A percentile compares a stretch with the other conserved stretches of the same genome.
phyloP scores from a whole-genome alignment of 2,113 vertebrate genomes.

The Cephalophus harveyi region DNA sequence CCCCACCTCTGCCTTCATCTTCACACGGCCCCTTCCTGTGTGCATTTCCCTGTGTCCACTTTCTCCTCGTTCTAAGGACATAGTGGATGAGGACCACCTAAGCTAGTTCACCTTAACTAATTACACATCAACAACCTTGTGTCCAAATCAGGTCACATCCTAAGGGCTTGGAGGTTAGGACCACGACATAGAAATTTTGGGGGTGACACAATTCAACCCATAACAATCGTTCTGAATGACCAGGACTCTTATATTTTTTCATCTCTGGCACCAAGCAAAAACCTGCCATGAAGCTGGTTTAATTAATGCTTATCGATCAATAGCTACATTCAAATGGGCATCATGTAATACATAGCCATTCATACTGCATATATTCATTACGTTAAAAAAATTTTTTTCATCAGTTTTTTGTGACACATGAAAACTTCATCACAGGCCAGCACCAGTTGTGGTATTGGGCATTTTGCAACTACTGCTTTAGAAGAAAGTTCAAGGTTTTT shows the following conservation, averaged over 20 bases:
- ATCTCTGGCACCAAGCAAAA: neutral
- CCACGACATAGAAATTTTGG: neutral
- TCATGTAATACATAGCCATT: neutral
- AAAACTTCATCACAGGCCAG: neutral
- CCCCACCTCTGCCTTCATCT: neutral
- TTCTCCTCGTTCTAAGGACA: neutral
- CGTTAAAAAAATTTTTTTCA: too few relatives aligned
- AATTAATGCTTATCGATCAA: neutral
- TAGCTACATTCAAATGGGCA: neutral
- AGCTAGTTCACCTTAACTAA: neutral
- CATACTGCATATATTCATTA: neutral
- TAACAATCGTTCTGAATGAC: fast-evolving
- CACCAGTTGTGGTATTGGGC: neutral
- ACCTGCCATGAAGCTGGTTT: neutral
- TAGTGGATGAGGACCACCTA: too few relatives aligned
- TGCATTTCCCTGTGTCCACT: neutral
- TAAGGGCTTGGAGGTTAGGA: neutral
- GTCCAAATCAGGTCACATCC: neutral
- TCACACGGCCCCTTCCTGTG: neutral
- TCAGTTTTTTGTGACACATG: neutral
- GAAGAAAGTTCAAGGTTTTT: neutral
- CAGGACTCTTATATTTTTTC: neutral
- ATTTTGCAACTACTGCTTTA: neutral
- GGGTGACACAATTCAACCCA: neutral
- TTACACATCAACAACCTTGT: neutral